These are phyloP conservation scores for Lycocerus yunnanus DNA, from an alignment of 2,888 invertebrate genomes.

Conservation along the genomic window DNA sequence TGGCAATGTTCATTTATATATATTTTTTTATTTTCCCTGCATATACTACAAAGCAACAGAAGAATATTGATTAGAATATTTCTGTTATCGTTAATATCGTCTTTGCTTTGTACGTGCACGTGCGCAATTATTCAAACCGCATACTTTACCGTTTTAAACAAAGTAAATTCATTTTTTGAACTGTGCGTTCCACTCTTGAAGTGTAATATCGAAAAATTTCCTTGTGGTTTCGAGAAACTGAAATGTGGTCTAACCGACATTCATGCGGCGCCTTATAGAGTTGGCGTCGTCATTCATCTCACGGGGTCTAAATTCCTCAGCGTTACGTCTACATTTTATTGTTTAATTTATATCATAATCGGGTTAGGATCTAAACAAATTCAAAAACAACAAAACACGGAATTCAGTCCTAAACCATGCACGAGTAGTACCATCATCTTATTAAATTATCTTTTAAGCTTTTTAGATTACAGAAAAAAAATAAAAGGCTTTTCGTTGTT, in stretches of 20 bases:
- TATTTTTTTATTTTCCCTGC: too few relatives aligned
- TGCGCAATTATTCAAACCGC: too few relatives aligned
- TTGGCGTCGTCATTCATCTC: background rate
- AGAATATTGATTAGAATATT: too few relatives aligned
- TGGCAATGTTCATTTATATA: too few relatives aligned
- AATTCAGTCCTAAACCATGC: background rate
- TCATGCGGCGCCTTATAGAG: background rate
- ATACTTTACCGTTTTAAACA: too few relatives aligned
- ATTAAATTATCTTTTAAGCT: background rate
- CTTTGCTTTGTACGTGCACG: too few relatives aligned
- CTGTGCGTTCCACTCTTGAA: too few relatives aligned
- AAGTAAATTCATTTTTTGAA: too few relatives aligned
- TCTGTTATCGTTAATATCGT: too few relatives aligned
- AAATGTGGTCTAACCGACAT: background rate
- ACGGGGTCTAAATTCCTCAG: background rate
- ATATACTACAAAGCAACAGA: too few relatives aligned
- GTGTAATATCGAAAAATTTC: background rate
- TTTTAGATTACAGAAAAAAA: background rate
- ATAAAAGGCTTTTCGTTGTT: background rate
- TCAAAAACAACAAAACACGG: background rate
- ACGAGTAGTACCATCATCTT: background rate
- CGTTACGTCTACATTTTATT: background rate
- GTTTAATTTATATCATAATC: background rate
- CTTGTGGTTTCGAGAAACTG: background rate
- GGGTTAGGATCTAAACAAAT: background rate